Conservation (phyloP, 2,113 vertebrate genomes). For the Pangasianodon hypophthalmus region DNA sequence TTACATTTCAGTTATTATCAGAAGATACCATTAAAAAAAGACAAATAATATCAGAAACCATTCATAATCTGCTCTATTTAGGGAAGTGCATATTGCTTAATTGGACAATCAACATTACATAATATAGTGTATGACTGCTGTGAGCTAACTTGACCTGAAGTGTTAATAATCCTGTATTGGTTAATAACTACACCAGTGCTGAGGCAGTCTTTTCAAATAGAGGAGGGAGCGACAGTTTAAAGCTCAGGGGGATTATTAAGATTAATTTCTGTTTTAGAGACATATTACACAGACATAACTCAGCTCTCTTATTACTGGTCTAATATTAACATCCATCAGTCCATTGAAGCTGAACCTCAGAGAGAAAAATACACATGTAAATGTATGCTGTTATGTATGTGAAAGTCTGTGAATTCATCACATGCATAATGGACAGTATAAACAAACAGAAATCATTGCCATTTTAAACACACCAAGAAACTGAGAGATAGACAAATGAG, state of each 20-base stretch:
- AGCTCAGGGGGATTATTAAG: conserved; percentile 17
- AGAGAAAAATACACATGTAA: background rate
- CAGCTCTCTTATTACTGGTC: background rate
- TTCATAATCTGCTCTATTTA: background rate
- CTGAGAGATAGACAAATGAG: background rate
- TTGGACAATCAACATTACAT: background rate
- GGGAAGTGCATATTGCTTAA: background rate
- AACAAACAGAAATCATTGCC: background rate
- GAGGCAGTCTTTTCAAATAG: conserved; percentile 14
- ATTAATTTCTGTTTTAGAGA: conserved; percentile 19
- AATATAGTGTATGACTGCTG: background rate
- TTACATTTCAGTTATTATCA: background rate
- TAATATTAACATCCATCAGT: conserved; percentile 20
- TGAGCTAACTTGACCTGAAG: background rate
- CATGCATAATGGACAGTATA: background rate
- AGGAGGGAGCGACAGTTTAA: background rate
- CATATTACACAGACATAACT: conserved; percentile 5
- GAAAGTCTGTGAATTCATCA: background rate
- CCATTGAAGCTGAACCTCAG: background rate
- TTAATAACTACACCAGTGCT: background rate
- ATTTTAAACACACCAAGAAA: background rate
- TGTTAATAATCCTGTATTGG: conserved; percentile 11
- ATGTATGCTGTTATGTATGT: background rate
- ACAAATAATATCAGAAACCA: background rate
- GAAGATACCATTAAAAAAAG: background rate